phyloP scores from a whole-genome alignment of 2,888 invertebrate species.

The Troides aeacus region DNA sequence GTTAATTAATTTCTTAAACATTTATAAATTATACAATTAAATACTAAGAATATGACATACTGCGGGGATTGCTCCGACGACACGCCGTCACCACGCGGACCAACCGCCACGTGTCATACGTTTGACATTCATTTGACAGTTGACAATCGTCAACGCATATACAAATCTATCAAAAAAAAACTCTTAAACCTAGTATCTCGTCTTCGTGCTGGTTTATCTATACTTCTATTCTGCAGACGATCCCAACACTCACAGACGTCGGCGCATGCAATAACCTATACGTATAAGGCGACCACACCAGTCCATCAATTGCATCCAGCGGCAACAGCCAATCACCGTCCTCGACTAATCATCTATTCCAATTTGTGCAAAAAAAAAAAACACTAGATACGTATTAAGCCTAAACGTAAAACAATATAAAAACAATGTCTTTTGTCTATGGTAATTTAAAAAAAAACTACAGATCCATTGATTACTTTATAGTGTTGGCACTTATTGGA shows the following conservation, averaged over 20 bases:
- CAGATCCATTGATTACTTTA: conserved; percentile 11
- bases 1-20: not conserved
- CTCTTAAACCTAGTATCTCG: not conserved
- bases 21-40: not conserved
- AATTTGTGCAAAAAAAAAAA: conserved; percentile 9
- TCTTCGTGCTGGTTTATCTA: not conserved
- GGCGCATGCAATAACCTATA: conserved; percentile 1
- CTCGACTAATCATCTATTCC: not conserved
- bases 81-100: too few species aligned
- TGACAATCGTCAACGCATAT: conserved; percentile 14
- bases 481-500: conserved; percentile 14
- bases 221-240: not conserved
- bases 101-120: not conserved
- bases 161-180: conserved; percentile 9
- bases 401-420: conserved; percentile 7
- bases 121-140: not conserved
- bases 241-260: not conserved
- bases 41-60: too few species aligned
- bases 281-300: conserved; percentile 43
- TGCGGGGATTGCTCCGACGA: too few species aligned
- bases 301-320: conserved; percentile 36
- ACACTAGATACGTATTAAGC: not conserved
- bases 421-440: conserved; percentile 19
- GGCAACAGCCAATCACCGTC: conserved; percentile 10
- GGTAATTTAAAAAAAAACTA: not conserved